Conservation (phyloP, 2,888 invertebrate species). For the Dorcus hopei region DNA sequence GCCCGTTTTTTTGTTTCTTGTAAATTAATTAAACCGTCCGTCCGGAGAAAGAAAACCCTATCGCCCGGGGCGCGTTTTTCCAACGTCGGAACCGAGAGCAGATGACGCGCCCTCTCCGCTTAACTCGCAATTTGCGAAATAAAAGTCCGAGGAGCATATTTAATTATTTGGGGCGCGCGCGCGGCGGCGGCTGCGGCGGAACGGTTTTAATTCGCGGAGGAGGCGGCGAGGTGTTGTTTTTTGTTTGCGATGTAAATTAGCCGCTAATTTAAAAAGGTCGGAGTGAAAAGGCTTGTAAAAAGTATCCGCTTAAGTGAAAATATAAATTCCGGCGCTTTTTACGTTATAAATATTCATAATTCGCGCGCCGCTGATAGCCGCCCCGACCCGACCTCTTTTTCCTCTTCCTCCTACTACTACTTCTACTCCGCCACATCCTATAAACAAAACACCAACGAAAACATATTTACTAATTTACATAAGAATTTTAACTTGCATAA, state of each 20-base stretch:
- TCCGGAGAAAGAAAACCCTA: no score
- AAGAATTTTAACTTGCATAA: no score
- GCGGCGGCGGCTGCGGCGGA: neutral
- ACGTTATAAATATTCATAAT: neutral
- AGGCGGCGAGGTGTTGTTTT: conserved; percentile 1
- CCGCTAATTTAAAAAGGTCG: conserved; percentile 41
- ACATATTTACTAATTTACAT: no score
- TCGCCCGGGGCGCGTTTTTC: no score
- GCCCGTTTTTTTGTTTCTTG: no score
- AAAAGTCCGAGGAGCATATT: no score
- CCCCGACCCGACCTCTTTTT: neutral
- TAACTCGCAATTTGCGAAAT: no score
- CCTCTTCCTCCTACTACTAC: neutral
- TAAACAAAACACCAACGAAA: no score
- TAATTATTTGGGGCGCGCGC: no score
- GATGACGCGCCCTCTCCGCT: conserved; percentile 4
- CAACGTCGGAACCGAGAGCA: conserved; percentile 11
- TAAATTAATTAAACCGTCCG: no score
- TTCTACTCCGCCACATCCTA: no score
- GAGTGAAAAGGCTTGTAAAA: conserved; percentile 46
- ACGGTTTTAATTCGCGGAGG: neutral
- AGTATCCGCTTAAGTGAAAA: conserved; percentile 44
- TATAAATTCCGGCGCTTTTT: conserved; percentile 34
- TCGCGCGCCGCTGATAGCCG: neutral
- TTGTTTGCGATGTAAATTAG: conserved; percentile 18